Base-by-base conservation (phyloP, 2,113 vertebrate genomes). In the Odocoileus hemionus region DNA sequence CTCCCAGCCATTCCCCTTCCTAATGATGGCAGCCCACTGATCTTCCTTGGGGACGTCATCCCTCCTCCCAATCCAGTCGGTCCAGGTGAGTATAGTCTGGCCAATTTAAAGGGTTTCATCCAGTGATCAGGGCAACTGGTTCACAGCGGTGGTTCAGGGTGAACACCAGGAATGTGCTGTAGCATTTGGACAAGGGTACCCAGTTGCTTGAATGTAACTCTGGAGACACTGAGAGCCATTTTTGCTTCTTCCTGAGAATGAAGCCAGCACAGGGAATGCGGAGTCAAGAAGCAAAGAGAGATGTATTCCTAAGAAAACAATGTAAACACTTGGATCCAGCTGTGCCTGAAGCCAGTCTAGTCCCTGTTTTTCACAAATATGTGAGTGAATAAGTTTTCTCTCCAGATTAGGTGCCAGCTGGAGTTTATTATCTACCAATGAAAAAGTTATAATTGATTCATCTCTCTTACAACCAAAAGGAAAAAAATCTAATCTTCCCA, bases 401-500 rank as follows among this genome's bases (percentile, higher is more conserved):
- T 89, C 79, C 47, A 94, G 84, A 96, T 36, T n/a, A 54, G 25
- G 54, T 92, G 52, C 55, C 80, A 89, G 79, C 30, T 70, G 93
- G 93, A 80, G 70, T 93, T 91, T 92, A 54, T 79, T 78, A 86
- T 70, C 79, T 91, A 93, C 91, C 97, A 89, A 45, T 96, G 86
- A 78, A 95, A 87, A 93, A 76, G 52, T 58, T 61, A 85, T 64
- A 79, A 90, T 33, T 92, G 92, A 96, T 82, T 94, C 60, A 86
- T 88, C 76, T 92, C 85, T 76, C 74, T 92, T 30, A 78, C 3
- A 47, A 70, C 0, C 0, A 61, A 78, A 96, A 83, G 78, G 86
- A 26, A 86, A 55, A 90, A 92, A 74, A 58, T 7, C 25, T 6
- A 89, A 90, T 52, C 84, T 98, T 95, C 36, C 76, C 61, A 61